phyloP scores from a whole-genome alignment of 1,140 invertebrate genomes.

The Lucilia cuprina region DNA sequence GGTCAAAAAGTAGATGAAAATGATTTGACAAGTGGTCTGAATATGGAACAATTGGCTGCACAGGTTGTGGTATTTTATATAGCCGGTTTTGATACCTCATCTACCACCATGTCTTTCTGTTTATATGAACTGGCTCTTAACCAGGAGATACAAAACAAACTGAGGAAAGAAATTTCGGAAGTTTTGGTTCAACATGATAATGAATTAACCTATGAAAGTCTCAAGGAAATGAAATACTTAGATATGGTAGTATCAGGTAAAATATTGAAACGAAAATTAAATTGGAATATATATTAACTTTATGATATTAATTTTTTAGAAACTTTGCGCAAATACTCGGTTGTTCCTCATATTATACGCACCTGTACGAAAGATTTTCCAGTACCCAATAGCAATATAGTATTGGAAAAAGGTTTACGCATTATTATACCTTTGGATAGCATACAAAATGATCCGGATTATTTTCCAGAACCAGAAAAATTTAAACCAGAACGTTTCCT shows the following conservation, averaged over 20 bases:
- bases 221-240: constrained; percentile 66
- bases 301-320: constrained; percentile 55
- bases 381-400: constrained; percentile 64
- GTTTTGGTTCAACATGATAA: constrained; percentile 61
- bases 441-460: constrained; percentile 67
- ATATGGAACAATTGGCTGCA: constrained; percentile 54
- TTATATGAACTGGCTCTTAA: constrained; percentile 69
- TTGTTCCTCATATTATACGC: constrained; percentile 68
- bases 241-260: constrained; percentile 65
- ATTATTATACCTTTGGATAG: constrained; percentile 45
- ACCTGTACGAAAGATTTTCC: constrained; percentile 68
- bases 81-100: constrained; percentile 74
- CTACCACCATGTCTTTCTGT: constrained; percentile 66
- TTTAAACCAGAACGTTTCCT: constrained; percentile 70
- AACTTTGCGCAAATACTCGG: constrained; percentile 72
- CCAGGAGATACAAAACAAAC: constrained; percentile 68
- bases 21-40: constrained; percentile 44
- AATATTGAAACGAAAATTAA: not conserved
- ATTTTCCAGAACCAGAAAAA: constrained; percentile 67
- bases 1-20: constrained; percentile 15
- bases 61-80: constrained; percentile 64
- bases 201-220: constrained; percentile 66
- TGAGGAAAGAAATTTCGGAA: constrained; percentile 67
- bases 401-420: constrained; percentile 49
- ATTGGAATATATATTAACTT: not conserved